phyloP scores from a whole-genome alignment of 1,140 invertebrate species.

The Physella acuta region DNA sequence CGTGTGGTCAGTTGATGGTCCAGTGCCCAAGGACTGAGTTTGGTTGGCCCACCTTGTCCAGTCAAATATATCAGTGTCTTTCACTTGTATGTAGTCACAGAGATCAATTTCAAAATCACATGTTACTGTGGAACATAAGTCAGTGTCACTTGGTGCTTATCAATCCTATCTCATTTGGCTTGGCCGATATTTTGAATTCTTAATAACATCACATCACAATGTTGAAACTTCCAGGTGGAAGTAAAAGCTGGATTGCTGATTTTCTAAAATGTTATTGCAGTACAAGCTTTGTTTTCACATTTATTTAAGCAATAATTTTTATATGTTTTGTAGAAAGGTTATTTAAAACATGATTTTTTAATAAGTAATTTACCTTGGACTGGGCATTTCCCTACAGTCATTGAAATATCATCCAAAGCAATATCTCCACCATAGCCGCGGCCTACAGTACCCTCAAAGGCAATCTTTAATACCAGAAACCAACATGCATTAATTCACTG shows the following conservation, averaged over 20 bases:
- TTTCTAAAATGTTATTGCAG: too few species aligned
- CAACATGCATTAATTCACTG: too few species aligned
- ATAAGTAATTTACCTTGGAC: slow-evolving; percentile 34
- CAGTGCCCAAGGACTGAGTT: slow-evolving; percentile 38
- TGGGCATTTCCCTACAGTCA: slow-evolving; percentile 37
- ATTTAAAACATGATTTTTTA: too few species aligned
- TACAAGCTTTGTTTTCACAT: too few species aligned
- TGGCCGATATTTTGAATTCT: too few species aligned
- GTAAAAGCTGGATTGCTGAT: too few species aligned
- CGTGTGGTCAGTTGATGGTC: slow-evolving; percentile 50
- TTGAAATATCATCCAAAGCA: slow-evolving; percentile 49
- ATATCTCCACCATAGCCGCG: slow-evolving; percentile 48
- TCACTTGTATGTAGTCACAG: slow-evolving; percentile 46
- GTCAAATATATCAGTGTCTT: slow-evolving; percentile 40
- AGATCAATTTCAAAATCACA: slow-evolving; percentile 53
- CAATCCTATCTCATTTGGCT: too few species aligned
- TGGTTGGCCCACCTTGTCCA: slow-evolving; percentile 41
- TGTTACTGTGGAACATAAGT: not conserved
- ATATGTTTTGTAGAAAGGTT: too few species aligned
- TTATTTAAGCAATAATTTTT: too few species aligned
- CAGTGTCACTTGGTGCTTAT: too few species aligned
- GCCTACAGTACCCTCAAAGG: slow-evolving; percentile 69
- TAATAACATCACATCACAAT: too few species aligned
- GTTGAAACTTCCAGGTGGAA: too few species aligned
- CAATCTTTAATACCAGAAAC: slow-evolving; percentile 62